Conservation (phyloP, 2,797 vertebrate species). For the Ispidina lecontei region DNA sequence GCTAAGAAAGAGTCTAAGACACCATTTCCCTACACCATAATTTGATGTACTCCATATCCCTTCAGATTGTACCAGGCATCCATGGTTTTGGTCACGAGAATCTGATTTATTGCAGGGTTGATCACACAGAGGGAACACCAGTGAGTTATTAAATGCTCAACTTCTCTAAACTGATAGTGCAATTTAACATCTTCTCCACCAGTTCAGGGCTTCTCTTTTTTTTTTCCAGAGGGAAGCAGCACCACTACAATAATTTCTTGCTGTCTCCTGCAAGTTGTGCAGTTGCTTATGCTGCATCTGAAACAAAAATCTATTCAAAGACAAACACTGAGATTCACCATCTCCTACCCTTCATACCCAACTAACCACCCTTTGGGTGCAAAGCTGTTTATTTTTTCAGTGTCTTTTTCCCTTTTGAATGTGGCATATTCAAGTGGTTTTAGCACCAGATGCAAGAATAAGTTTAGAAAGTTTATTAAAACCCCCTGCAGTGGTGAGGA, state of each 20-base stretch:
- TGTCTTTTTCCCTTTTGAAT: neutral
- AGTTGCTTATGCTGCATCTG: neutral
- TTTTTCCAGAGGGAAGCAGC: neutral
- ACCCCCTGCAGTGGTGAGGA: neutral
- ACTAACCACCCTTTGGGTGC: neutral
- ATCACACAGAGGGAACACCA: neutral
- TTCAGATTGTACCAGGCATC: neutral
- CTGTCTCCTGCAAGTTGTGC: neutral
- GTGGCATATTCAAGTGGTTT: neutral
- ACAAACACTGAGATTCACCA: neutral
- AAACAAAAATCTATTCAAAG: neutral
- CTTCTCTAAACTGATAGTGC: neutral
- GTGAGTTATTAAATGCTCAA: neutral
- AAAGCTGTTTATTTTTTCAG: neutral
- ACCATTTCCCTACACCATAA: rapidly evolving
- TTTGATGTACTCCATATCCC: neutral
- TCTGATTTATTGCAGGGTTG: neutral
- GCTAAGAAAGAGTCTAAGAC: neutral
- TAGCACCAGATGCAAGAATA: neutral
- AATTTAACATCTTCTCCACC: neutral
- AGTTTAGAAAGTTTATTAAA: neutral
- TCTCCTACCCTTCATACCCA: neutral
- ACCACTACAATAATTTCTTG: neutral
- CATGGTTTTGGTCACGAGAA: rapidly evolving
- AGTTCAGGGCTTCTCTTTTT: neutral